phyloP scores from a whole-genome alignment of 2,888 invertebrate genomes.

The Patella depressa region DNA sequence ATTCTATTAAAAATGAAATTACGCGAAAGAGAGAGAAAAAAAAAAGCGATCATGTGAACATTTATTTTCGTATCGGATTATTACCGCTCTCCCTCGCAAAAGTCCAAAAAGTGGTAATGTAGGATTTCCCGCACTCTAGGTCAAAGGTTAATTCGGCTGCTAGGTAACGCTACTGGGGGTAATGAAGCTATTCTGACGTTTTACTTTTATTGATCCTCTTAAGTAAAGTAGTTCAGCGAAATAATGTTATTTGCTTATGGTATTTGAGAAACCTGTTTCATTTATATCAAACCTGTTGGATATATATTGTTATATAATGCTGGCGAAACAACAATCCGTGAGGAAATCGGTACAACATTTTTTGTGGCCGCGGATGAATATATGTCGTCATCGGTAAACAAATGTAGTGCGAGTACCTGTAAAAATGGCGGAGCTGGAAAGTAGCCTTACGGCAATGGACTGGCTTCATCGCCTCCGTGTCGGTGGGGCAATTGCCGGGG shows the following conservation, averaged over 20 bases:
- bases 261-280: no score
- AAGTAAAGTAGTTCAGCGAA: constrained; percentile 29
- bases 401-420: constrained; percentile 24
- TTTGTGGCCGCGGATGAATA: constrained; percentile 17
- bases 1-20: no score
- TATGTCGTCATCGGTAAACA: constrained; percentile 34
- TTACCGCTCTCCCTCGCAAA: no score
- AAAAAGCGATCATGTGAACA: no score
- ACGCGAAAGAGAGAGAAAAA: no score
- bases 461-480: constrained; percentile 73
- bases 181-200: constrained; percentile 44
- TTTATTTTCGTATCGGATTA: no score
- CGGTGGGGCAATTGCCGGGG: constrained; percentile 60
- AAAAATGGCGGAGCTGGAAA: constrained; percentile 71
- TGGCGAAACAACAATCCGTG: no score
- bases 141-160: constrained; percentile 61
- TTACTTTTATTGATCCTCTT: constrained; percentile 31
- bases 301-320: no score
- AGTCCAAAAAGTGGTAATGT: no score
- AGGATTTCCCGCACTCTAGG: constrained; percentile 43
- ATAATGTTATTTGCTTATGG: no score
- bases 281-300: no score
- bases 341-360: no score
- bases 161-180: constrained; percentile 57
- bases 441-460: constrained; percentile 74